Conservation (phyloP, 1,140 invertebrate genomes). For the Formica selysi region DNA sequence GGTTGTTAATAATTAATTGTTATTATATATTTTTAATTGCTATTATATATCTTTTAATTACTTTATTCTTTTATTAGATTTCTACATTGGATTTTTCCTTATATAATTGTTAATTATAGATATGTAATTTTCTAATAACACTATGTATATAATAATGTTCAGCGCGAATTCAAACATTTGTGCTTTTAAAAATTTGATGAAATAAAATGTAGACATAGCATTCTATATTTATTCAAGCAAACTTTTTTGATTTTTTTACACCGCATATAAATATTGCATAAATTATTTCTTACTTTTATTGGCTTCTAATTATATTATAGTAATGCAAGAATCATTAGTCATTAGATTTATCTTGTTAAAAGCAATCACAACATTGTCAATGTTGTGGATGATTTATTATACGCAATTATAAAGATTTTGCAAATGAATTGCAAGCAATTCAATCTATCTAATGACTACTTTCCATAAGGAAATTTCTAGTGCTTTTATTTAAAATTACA, state of each 20-base stretch:
- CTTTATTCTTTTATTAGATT: not conserved
- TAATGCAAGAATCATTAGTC: not conserved
- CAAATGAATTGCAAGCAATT: slow-evolving; percentile 3
- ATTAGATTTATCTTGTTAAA: not conserved
- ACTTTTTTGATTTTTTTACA: not conserved
- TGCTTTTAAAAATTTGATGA: not conserved
- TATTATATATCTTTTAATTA: no score
- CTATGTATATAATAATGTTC: not conserved
- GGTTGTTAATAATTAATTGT: not conserved
- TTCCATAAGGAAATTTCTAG: slow-evolving; percentile 65
- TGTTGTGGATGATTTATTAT: slow-evolving; percentile 57
- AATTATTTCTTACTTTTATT: slow-evolving; percentile 3
- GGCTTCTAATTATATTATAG: slow-evolving; percentile 17
- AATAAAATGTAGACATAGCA: not conserved
- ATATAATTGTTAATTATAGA: no score
- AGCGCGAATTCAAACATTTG: not conserved
- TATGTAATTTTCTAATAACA: no score
- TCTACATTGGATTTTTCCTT: no score
- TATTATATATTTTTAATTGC: not conserved
- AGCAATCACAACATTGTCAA: not conserved
- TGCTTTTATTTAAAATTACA: slow-evolving; percentile 66
- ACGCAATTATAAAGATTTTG: slow-evolving; percentile 27
- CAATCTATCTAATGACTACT: slow-evolving; percentile 60
- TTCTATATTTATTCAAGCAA: slow-evolving; percentile 12
- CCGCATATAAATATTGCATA: not conserved